Evolutionary conservation across 2,113 vertebrate species (phyloP), one percentile per base, ranked within the genome.

Genomic region (Dryoscopus gambensis): DNA sequence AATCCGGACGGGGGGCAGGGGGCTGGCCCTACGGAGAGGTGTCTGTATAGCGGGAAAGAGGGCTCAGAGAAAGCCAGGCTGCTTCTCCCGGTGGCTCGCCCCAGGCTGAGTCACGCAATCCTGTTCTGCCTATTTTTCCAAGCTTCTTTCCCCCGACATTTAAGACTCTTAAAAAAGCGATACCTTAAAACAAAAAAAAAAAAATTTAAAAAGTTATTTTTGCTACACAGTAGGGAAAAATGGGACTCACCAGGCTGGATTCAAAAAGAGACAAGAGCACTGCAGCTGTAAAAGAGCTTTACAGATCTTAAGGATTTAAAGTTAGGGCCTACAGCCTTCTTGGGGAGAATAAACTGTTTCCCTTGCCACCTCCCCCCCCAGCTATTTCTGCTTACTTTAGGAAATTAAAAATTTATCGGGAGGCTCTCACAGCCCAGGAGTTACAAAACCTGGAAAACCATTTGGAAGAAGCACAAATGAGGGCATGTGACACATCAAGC

Each of bases 21-120:
- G 35, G 17, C 14, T 2, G 8, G 1, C 5, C 8, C 33, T 28
- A 1, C 59, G 2, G 40, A 57, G 40, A 13, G 0, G 3, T 33
- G 84, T 30, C 84, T 63, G 39, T 6, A 3, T 3, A 31, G 20
- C 2, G 1, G 59, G 30, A 15, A 35, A 35, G 18, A 4, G 10
- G 31, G 49, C 46, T 46, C 55, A 2, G 9, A 52, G 57, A 10
- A 7, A 62, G 33, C 3, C 31, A 3, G 65, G 27, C 22, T 21
- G 30, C 44, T 52, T 15, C 30, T 42, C 25, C 24, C 27, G 22
- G 22, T 12, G 2, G 15, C 25, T 37, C 11, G 19, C 40, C 62
- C 42, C 13, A 75, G 52, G 13, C 56, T 15, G 14, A 42, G 46
- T 4, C 25, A 37, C 22, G 19, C n/a, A 69, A 37, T 10, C 27